Evolutionary conservation across 2,888 invertebrate species (phyloP).

Genomic region (Tetranychus piercei): DNA sequence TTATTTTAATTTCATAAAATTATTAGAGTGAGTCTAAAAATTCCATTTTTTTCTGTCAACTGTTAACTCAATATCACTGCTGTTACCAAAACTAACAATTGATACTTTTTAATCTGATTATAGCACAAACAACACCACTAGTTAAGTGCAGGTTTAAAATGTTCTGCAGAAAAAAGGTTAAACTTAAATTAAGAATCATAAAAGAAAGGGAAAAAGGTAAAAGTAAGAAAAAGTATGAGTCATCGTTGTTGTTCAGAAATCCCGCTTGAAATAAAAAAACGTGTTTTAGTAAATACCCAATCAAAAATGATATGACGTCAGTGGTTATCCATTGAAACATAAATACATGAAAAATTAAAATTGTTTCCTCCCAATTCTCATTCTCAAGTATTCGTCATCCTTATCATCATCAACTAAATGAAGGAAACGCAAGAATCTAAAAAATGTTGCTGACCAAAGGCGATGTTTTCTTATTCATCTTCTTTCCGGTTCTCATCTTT

Average conservation of each 20-base stretch:
- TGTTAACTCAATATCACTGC: background rate
- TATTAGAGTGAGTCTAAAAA: background rate
- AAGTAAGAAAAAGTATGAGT: background rate
- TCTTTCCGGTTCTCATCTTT: background rate
- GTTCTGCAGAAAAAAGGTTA: background rate
- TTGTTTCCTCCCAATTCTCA: background rate
- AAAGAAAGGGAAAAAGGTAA: background rate
- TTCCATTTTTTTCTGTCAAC: background rate
- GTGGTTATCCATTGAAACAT: background rate
- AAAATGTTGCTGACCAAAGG: background rate
- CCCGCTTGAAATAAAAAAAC: background rate
- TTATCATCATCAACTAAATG: background rate
- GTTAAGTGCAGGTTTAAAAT: background rate
- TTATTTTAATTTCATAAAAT: no score
- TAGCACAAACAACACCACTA: background rate
- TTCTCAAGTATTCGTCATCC: background rate
- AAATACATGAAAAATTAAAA: background rate
- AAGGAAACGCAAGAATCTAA: background rate
- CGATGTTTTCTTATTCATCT: background rate
- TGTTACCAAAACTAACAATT: background rate
- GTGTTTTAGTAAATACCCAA: background rate
- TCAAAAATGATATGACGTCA: background rate
- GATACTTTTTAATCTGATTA: background rate
- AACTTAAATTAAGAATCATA: background rate
- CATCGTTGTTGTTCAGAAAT: background rate